These are phyloP conservation scores for Meiosimyza platycephala DNA, from an alignment of 2,888 invertebrate genomes.

Conservation along the genomic window DNA sequence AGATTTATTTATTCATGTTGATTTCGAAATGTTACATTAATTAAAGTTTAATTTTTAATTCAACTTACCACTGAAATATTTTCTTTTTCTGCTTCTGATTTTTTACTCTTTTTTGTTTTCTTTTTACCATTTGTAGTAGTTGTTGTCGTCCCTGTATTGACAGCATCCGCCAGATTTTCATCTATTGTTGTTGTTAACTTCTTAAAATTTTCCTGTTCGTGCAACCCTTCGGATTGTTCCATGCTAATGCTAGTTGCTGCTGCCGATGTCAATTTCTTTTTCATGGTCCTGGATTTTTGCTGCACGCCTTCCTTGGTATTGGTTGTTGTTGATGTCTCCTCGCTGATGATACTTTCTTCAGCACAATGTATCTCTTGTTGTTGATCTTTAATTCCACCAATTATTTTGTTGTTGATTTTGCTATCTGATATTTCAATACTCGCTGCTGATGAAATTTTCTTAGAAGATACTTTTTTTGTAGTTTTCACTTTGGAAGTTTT, in stretches of 20 bases:
- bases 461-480: constrained; percentile 33
- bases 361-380: constrained; percentile 24
- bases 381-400: constrained; percentile 17
- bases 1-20: no score
- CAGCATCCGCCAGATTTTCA: constrained; percentile 17
- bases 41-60: constrained; percentile 33
- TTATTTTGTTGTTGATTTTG: constrained; percentile 34
- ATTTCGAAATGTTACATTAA: background rate
- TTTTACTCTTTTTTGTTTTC: constrained; percentile 71
- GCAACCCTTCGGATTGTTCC: constrained; percentile 6
- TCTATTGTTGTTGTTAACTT: constrained; percentile 3
- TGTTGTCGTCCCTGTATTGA: constrained; percentile 10
- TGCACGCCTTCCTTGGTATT: constrained; percentile 7
- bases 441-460: constrained; percentile 23
- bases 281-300: constrained; percentile 26
- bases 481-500: constrained; percentile 31
- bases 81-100: constrained; percentile 73
- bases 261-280: constrained; percentile 16
- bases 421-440: constrained; percentile 25
- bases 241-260: constrained; percentile 15
- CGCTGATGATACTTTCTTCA: constrained; percentile 20
- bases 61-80: constrained; percentile 75
- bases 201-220: background rate
- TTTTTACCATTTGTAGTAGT: constrained; percentile 37
- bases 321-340: constrained; percentile 8